Percentiles rank a stretch among this genome's conserved stretches.
These are phyloP conservation scores for Solenopsis invicta DNA, from an alignment of 1,140 invertebrate species.

Conservation along the genomic window DNA sequence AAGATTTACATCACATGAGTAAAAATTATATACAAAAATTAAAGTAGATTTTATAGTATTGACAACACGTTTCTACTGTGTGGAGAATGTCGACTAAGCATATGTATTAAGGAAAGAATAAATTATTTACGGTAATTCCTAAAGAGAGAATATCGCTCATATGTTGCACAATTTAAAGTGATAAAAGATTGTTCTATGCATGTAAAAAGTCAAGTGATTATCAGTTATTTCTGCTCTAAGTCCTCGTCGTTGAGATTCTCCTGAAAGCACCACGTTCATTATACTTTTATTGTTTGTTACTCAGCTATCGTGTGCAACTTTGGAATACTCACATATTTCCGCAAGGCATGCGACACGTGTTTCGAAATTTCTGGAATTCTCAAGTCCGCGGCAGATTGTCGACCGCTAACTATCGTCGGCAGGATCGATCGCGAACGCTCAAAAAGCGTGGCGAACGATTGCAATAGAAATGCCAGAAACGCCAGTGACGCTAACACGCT, in stretches of 20 bases:
- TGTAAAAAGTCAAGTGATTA: slow-evolving; percentile 12
- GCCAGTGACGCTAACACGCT: slow-evolving; percentile 85
- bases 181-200: background rate
- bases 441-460: slow-evolving; percentile 84
- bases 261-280: slow-evolving; percentile 64
- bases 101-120: slow-evolving; percentile 35
- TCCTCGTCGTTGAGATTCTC: slow-evolving; percentile 70
- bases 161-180: background rate
- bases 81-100: background rate
- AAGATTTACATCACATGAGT: background rate
- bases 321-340: slow-evolving; percentile 82
- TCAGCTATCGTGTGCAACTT: background rate
- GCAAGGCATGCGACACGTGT: slow-evolving; percentile 78
- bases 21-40: slow-evolving; percentile 3
- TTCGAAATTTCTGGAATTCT: slow-evolving; percentile 72
- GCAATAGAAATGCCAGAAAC: slow-evolving; percentile 85
- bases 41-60: slow-evolving; percentile 10
- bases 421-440: slow-evolving; percentile 84
- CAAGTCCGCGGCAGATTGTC: slow-evolving; percentile 65
- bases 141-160: background rate
- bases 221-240: slow-evolving; percentile 25
- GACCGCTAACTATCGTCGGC: slow-evolving; percentile 81
- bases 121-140: slow-evolving; percentile 37
- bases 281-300: slow-evolving; percentile 31
- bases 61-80: background rate